phyloP scores from a whole-genome alignment of 2,113 vertebrate genomes.

The Tychaedon coryphoeus region DNA sequence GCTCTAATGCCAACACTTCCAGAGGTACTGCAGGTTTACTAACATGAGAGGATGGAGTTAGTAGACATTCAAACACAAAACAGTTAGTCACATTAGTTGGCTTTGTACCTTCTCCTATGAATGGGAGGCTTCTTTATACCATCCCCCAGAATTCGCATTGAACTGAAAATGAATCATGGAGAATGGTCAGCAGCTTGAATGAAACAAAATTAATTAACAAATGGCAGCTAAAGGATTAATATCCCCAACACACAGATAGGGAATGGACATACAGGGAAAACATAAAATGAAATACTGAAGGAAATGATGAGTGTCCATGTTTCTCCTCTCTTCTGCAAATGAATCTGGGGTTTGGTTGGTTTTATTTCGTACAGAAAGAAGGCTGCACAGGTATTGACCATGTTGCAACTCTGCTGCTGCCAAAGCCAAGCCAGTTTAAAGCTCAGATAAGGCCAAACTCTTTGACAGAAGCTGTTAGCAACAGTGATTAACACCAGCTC shows the following conservation, averaged over 20 bases:
- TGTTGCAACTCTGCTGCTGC: background rate
- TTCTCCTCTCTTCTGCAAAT: background rate
- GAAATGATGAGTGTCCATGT: background rate
- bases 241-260: background rate
- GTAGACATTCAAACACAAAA: constrained; percentile 63
- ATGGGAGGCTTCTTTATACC: constrained; percentile 85
- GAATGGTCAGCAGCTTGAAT: constrained; percentile 71
- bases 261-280: background rate
- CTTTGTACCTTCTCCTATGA: constrained; percentile 95
- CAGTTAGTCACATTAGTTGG: constrained; percentile 65
- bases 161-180: constrained; percentile 87
- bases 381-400: background rate
- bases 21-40: background rate
- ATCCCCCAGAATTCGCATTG: constrained; percentile 83
- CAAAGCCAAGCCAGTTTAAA: background rate
- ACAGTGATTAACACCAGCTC: background rate
- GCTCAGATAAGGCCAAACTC: background rate
- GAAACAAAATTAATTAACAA: constrained; percentile 27
- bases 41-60: constrained; percentile 57
- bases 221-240: background rate
- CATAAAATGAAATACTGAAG: background rate
- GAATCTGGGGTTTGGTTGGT: background rate
- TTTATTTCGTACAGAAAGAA: background rate
- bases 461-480: constrained; percentile 14
- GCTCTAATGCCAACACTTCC: background rate